phyloP scores from a whole-genome alignment of 2,797 vertebrate species.

The Salmo trutta region DNA sequence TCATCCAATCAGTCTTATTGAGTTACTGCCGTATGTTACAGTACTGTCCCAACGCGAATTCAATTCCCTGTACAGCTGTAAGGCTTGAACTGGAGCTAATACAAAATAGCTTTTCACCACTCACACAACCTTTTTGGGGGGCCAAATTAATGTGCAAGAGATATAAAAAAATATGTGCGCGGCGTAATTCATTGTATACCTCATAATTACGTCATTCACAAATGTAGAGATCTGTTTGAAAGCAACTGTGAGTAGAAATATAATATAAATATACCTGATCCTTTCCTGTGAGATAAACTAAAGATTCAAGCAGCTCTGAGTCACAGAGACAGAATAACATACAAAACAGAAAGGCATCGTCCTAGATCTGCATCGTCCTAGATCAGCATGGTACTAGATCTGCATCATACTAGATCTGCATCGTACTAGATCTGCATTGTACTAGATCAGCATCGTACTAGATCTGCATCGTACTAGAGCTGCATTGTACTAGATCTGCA shows the following conservation, averaged over 20 bases:
- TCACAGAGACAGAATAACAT: background rate
- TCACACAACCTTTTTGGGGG: background rate
- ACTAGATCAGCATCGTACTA: too few species aligned
- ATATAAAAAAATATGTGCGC: constrained; percentile 6
- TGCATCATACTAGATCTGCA: background rate
- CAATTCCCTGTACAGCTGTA: constrained; percentile 2
- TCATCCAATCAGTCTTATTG: constrained; percentile 25
- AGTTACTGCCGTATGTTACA: constrained; percentile 20
- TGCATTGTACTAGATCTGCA: too few species aligned
- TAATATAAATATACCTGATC: background rate
- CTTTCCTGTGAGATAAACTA: background rate
- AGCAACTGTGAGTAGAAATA: background rate
- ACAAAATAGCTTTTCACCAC: background rate
- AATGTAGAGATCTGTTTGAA: background rate
- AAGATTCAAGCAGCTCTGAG: background rate
- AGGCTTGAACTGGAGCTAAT: background rate
- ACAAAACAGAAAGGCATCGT: background rate
- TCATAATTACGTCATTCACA: constrained; percentile 8
- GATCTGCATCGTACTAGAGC: too few species aligned
- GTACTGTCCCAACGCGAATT: constrained; percentile 9
- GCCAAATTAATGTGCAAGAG: background rate
- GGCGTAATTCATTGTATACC: constrained; percentile 15
- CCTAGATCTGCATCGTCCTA: background rate
- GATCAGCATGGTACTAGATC: background rate
- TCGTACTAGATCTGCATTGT: too few species aligned